Evolutionary conservation across 2,113 vertebrate genomes (phyloP), one percentile per base, ranked within the genome.

Genomic region (Irena cyanogastra): DNA sequence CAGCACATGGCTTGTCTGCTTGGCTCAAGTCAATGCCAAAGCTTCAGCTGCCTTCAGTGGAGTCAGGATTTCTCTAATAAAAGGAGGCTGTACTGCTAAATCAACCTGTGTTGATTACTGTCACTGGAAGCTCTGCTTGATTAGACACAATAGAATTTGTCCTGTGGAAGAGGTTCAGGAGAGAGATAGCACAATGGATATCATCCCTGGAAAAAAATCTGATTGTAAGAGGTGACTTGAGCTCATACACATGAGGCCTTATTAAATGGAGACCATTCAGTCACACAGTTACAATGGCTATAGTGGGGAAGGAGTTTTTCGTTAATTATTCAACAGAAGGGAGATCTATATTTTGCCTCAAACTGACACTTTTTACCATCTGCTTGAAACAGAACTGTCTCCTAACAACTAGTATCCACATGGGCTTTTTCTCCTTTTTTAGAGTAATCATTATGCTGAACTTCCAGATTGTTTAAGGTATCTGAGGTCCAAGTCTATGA

Each of bases 311-410:
- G 11, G 59, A 87, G 47, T 11, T 75, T 87, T 90, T 60, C 56
- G 79, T 94, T 95, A 93, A 95, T 97, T 85, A 92, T 95, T 97
- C 86, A 96, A 16, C n/a, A 84, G 87, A 52, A 63, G 27, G 27
- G 71, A 92, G 71, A 91, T 92, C 79, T 91, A 19, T 83, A 74
- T 87, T 89, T 88, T 93, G 68, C 75, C 44, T 93, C 71, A 95
- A 66, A 95, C 83, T 77, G 87, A 82, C 49, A 92, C 28, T 89
- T 95, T 90, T 92, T 49, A 49, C 91, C 77, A 82, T 95, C 95
- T 96, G 83, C 88, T 95, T 79, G 65, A 95, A 94, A 77, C 24
- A 39, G 68, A 59, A 68, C 63, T 91, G 78, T 93, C 75, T 92
- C 50, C 66, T 86, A 86, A 94, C 75, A 93, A 21, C 56, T 75